These are phyloP conservation scores for Gastrophysa polygoni DNA, from an alignment of 2,888 invertebrate species.

Conservation along the genomic window DNA sequence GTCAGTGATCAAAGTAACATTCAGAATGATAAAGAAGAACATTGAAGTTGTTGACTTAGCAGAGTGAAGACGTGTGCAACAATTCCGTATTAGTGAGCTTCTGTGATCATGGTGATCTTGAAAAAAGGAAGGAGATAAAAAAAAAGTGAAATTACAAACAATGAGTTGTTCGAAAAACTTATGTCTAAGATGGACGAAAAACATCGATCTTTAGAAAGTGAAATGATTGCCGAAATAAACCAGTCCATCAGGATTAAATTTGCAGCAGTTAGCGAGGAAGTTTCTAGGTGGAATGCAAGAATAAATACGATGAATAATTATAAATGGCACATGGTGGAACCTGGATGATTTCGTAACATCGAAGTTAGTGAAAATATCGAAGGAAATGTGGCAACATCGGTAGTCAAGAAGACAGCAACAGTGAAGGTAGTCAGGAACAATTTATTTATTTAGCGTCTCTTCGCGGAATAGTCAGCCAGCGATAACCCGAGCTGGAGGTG, in stretches of 20 bases:
- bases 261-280: not conserved
- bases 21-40: no score
- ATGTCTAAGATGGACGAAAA: not conserved
- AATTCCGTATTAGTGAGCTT: no score
- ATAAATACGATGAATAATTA: not conserved
- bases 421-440: not conserved
- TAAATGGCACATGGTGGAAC: conserved; percentile 3
- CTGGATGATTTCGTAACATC: conserved; percentile 8
- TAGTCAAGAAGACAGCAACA: not conserved
- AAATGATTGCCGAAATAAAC: not conserved
- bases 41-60: no score
- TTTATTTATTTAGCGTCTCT: not conserved
- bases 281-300: not conserved
- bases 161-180: not conserved
- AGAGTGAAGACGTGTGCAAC: no score
- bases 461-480: not conserved
- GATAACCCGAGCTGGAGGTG: not conserved
- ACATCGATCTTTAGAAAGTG: not conserved
- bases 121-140: no score
- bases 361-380: not conserved
- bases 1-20: no score
- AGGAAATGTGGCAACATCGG: not conserved
- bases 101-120: no score
- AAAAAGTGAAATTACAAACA: no score
- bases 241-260: not conserved